Evolutionary conservation across 2,113 vertebrate genomes (phyloP), one percentile per base, ranked within the genome.

Genomic region (Rhinoptilus africanus): DNA sequence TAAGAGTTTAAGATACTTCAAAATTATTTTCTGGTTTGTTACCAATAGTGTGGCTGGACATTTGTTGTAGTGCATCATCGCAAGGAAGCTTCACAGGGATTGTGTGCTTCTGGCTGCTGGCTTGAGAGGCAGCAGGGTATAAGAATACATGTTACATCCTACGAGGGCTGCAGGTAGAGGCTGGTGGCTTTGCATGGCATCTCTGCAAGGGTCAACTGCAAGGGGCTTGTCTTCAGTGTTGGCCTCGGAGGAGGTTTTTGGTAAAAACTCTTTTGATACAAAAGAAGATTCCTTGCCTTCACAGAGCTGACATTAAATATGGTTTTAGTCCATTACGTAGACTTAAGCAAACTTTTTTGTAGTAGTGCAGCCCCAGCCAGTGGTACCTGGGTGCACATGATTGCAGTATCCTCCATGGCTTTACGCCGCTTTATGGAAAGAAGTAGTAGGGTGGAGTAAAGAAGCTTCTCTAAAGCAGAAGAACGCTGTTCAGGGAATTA

Each of bases 61-160:
- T 76, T 35, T 35, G 5, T 53, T 79, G 39, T 9, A 73, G 21
- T 62, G 37, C 77, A 35, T 50, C 2, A 0, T 76, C 37, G 84
- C 54, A 84, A 51, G 34, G 14, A 51, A 84, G 8, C 28, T 57
- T 76, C 0, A 0, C 34, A 50, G 57, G 22, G 32, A 56, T 1
- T 48, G 24, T 3, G 3, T 68, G 48, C n/a, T 64, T 14, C 54
- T 73, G 37, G 11, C 41, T 85, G 34, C 54, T 81, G 68, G 9
- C 37, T 39, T 82, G 69, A 64, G 78, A 79, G 12, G 41, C 22
- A 60, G 34, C 47, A 47, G 27, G 27, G 30, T 37, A 4, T 17
- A 67, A 37, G 62, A 71, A 35, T 37, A 14, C 0, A 0, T 30
- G 47, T 53, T 28, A 68, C 19, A 57, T 19, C 28, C 39, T 48